Percentiles rank a stretch among this genome's conserved stretches.
Conservation (phyloP, 2,797 vertebrate species). For the Lagodon rhomboides region DNA sequence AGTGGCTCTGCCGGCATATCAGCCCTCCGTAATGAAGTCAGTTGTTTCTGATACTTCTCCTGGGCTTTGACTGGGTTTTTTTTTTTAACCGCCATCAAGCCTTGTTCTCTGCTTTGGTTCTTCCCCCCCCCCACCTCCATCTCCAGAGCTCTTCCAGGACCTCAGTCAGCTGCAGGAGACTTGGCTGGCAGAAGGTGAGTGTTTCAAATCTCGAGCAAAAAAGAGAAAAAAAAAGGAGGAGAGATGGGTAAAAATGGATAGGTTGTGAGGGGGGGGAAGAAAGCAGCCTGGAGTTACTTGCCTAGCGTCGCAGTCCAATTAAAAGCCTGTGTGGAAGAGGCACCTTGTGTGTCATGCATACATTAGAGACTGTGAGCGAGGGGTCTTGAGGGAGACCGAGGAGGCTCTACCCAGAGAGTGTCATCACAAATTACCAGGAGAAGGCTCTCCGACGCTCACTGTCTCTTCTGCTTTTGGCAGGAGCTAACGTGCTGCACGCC, state of each 20-base stretch:
- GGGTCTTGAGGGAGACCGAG: slow-evolving; percentile 97
- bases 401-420: slow-evolving; percentile 96
- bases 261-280: slow-evolving; percentile 39
- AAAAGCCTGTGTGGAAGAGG: slow-evolving; percentile 96
- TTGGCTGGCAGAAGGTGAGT: slow-evolving; percentile 98
- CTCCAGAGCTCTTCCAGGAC: slow-evolving; percentile 98
- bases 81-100: slow-evolving; percentile 32
- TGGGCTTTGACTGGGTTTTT: slow-evolving; percentile 39
- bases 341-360: slow-evolving; percentile 99
- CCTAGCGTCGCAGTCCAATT: slow-evolving; percentile 97
- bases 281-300: slow-evolving; percentile 95
- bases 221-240: slow-evolving; percentile 22
- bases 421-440: slow-evolving; percentile 99
- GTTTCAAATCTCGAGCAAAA: slow-evolving; percentile 57
- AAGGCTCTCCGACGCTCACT: slow-evolving; percentile 97
- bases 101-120: slow-evolving; percentile 36
- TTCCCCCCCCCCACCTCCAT: neutral
- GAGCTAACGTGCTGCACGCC: slow-evolving; percentile 91
- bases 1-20: slow-evolving; percentile 39
- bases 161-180: slow-evolving; percentile 97
- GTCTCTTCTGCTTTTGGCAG: slow-evolving; percentile 99
- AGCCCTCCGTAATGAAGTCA: slow-evolving; percentile 59
- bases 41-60: slow-evolving; percentile 61
- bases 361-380: slow-evolving; percentile 96
- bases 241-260: slow-evolving; percentile 49